Percentiles rank a stretch among this genome's conserved stretches.
Evolutionary conservation across 2,888 invertebrate species (phyloP).

Genomic region (Spisula subtruncata): DNA sequence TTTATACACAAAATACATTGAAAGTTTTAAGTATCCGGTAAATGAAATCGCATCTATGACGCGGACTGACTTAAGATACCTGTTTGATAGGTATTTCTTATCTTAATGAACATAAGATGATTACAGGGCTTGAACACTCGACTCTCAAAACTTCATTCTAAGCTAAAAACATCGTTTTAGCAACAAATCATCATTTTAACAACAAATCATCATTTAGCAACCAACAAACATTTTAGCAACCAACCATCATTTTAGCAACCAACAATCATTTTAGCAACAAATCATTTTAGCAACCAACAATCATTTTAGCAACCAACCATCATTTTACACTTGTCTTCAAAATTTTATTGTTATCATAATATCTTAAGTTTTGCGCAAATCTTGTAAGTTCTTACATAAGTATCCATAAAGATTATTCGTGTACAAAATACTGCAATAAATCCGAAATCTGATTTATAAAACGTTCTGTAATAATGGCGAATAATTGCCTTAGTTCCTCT

Average conservation of each 20-base stretch:
- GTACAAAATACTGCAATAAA: constrained; percentile 62
- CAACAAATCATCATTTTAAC: too few species aligned
- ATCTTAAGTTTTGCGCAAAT: constrained; percentile 32
- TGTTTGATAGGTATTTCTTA: constrained; percentile 30
- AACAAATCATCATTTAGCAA: too few species aligned
- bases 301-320: background rate
- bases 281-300: background rate
- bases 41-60: constrained; percentile 39
- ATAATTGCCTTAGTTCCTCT: constrained; percentile 68
- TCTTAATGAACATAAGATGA: constrained; percentile 41
- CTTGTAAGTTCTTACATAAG: constrained; percentile 38
- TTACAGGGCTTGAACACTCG: constrained; percentile 33
- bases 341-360: constrained; percentile 34
- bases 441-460: constrained; percentile 67
- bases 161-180: constrained; percentile 6
- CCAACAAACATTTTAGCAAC: too few species aligned
- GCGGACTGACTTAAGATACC: constrained; percentile 30
- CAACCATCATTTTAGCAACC: too few species aligned
- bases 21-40: constrained; percentile 43
- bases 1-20: constrained; percentile 36
- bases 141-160: background rate
- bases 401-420: constrained; percentile 58
- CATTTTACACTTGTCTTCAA: constrained; percentile 30
- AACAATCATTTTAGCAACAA: background rate
- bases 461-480: constrained; percentile 62